Conservation (phyloP, 2,797 vertebrate species). For the Lagodon rhomboides region DNA sequence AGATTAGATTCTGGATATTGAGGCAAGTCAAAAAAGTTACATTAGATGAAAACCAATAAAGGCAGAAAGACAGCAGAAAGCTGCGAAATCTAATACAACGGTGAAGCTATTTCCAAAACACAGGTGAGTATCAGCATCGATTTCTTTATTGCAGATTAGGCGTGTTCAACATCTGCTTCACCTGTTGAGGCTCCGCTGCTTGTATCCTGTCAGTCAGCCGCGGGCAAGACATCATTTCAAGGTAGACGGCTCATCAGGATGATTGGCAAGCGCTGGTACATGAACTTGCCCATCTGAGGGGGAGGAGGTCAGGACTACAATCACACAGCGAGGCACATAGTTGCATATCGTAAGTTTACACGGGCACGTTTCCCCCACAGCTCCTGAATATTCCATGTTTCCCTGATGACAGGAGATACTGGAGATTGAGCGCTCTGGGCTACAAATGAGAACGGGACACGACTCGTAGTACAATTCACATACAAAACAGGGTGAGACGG, state of each 20-base stretch:
- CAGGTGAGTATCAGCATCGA: conserved; percentile 20
- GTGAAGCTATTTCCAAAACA: conserved; percentile 23
- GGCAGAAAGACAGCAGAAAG: background rate
- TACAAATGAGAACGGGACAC: conserved; percentile 8
- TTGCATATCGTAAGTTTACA: conserved; percentile 4
- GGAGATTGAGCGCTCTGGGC: background rate
- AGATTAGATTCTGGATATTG: conserved; percentile 4
- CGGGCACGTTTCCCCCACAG: conserved; percentile 16
- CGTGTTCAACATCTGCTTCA: conserved; percentile 40
- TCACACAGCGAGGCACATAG: conserved; percentile 30
- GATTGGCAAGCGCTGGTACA: conserved; percentile 46
- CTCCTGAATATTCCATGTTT: conserved; percentile 40
- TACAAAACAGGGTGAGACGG: conserved; percentile 11
- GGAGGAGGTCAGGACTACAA: conserved; percentile 35
- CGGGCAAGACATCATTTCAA: conserved; percentile 22
- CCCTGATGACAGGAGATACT: conserved; percentile 2
- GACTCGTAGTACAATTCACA: conserved; percentile 28
- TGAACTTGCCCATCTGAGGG: conserved; percentile 30
- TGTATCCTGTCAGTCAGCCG: conserved; percentile 27
- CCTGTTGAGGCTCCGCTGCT: conserved; percentile 32
- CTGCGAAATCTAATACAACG: background rate
- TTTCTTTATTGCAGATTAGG: conserved; percentile 16
- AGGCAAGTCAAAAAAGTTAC: conserved; percentile 3
- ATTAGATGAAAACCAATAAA: conserved; percentile 20
- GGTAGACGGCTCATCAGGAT: conserved; percentile 51